These are phyloP conservation scores for Xenus cinereus DNA, from an alignment of 2,113 vertebrate genomes.

Conservation along the genomic window DNA sequence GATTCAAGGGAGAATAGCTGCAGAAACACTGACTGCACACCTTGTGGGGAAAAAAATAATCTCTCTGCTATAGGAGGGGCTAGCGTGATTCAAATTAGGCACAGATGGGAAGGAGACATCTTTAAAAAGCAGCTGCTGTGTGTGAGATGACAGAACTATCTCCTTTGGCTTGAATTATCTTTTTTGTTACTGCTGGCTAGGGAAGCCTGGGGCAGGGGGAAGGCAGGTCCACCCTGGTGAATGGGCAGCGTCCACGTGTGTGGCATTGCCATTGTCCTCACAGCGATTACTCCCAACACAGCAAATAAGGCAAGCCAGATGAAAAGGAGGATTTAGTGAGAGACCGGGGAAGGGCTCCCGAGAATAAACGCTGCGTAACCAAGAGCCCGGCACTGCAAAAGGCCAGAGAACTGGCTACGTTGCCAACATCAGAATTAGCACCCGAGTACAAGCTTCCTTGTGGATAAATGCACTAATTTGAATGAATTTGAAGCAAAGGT, in stretches of 20 bases:
- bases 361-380: neutral
- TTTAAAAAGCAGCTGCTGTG: neutral
- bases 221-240: slow-evolving; percentile 32
- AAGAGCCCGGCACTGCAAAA: neutral
- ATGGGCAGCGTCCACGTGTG: slow-evolving; percentile 40
- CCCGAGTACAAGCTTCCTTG: neutral
- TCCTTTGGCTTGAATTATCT: neutral
- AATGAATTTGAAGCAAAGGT: neutral
- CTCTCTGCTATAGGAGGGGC: neutral
- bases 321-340: neutral
- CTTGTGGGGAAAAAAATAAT: neutral
- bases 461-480: neutral
- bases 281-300: neutral
- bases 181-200: neutral
- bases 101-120: neutral
- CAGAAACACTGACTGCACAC: neutral
- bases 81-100: neutral
- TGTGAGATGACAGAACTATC: neutral
- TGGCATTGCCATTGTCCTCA: slow-evolving; percentile 67
- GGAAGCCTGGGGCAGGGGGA: slow-evolving; percentile 61
- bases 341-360: neutral
- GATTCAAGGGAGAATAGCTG: neutral
- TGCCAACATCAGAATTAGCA: neutral
- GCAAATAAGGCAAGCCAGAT: neutral
- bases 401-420: neutral